These are phyloP conservation scores for Apeira syringaria DNA, from an alignment of 2,888 invertebrate genomes.

Conservation along the genomic window DNA sequence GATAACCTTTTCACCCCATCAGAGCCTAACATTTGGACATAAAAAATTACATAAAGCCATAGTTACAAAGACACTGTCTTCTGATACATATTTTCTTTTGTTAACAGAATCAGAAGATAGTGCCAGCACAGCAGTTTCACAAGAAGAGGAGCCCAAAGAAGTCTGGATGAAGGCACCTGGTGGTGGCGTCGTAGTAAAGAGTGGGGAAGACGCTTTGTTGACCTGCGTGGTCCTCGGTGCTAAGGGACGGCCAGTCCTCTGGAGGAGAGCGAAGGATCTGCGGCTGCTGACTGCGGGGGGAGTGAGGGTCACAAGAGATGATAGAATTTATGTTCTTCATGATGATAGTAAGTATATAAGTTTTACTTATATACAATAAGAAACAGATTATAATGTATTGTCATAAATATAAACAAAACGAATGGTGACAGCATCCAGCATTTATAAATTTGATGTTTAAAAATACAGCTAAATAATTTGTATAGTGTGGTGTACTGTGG, in stretches of 20 bases:
- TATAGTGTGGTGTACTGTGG: no score
- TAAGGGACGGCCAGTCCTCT: conserved; percentile 89
- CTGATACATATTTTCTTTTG: conserved; percentile 2
- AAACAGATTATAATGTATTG: no score
- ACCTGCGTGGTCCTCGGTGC: conserved; percentile 91
- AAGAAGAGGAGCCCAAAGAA: conserved; percentile 61
- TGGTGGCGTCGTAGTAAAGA: conserved; percentile 63
- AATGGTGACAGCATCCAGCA: no score
- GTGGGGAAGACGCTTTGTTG: conserved; percentile 90
- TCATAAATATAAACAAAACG: no score
- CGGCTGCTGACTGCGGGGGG: conserved; percentile 90
- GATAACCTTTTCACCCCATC: no score
- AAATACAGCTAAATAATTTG: no score
- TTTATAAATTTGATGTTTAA: no score
- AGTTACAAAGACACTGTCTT: no score
- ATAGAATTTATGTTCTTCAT: conserved; percentile 88
- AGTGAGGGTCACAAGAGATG: conserved; percentile 89
- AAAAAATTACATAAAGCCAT: no score
- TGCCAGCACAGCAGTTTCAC: conserved; percentile 54
- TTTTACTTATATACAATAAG: no score
- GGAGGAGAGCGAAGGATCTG: conserved; percentile 88
- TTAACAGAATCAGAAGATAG: conserved; percentile 57
- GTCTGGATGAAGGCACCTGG: conserved; percentile 70
- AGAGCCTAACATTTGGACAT: no score
- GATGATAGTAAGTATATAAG: conserved; percentile 87